These are phyloP conservation scores for Drosophila elegans DNA, from an alignment of 1,140 invertebrate genomes.

Conservation along the genomic window DNA sequence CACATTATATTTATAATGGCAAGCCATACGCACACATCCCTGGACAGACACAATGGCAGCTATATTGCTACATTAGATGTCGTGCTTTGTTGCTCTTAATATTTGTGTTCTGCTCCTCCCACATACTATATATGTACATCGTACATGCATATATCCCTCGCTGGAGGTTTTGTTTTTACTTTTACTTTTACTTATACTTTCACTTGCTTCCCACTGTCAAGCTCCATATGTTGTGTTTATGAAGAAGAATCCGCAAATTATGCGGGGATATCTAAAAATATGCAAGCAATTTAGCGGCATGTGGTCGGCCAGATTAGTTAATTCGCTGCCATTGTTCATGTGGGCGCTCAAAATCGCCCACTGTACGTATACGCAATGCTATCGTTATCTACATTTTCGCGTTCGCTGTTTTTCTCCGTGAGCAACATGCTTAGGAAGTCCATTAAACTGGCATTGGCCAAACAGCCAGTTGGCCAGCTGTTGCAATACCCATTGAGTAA, in stretches of 20 bases:
- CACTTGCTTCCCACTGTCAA: not conserved
- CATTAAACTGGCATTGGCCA: conserved; percentile 31
- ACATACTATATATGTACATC: conserved; percentile 11
- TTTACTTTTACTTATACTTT: conserved; percentile 12
- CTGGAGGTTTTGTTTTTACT: conserved; percentile 36
- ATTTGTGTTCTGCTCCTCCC: conserved; percentile 51
- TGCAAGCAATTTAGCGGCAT: conserved; percentile 65
- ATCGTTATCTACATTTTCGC: conserved; percentile 42
- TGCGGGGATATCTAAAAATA: conserved; percentile 61
- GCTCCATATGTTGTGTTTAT: conserved; percentile 68
- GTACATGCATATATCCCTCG: conserved; percentile 10
- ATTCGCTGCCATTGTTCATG: conserved; percentile 26
- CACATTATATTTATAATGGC: conserved; percentile 82
- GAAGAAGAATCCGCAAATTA: conserved; percentile 77
- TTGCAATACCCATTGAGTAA: conserved; percentile 64
- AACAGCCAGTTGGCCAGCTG: conserved; percentile 50
- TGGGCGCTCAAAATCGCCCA: conserved; percentile 19
- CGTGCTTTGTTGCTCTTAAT: conserved; percentile 49
- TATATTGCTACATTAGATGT: conserved; percentile 52
- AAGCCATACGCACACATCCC: conserved; percentile 14
- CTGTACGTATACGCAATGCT: conserved; percentile 62
- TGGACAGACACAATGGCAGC: conserved; percentile 49
- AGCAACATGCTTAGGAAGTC: conserved; percentile 37
- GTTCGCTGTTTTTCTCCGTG: conserved; percentile 21
- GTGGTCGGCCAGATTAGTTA: conserved; percentile 64